Evolutionary conservation across 2,888 invertebrate genomes (phyloP), one percentile per base, ranked within the genome.

Genomic region (Drosophila kanekoi): DNA sequence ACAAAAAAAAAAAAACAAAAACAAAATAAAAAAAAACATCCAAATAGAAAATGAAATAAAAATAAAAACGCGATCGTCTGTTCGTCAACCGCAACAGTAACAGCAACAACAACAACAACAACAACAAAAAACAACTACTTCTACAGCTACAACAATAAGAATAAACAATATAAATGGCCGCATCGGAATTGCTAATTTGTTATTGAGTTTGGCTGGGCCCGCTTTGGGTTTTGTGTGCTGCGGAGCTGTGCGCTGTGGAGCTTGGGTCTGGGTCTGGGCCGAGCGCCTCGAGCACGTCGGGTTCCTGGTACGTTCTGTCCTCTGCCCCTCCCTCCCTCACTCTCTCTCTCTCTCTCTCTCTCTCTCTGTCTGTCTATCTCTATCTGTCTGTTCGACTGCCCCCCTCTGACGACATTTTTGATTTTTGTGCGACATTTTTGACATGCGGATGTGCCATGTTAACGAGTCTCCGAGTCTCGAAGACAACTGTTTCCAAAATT

Each of bases 151-250:
- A 68, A 76, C 72, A 84, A 81, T 79, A 70, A 84, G 81, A 84
- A 89, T 79, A 81, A 81, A 79, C 87, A 89, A 87, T 81, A 84
- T 87, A 85, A 87, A 87, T 87, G 85, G 77, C 77, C 89, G 85
- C 87, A 86, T 86, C 85, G 85, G 85, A 86, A 86, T 86, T 86
- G 85, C 89, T 89, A 86, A 86, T 86, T 86, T 87, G 87, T 77
- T 88, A 83, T 83, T 88, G 80, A 88, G 88, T 81, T 79, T 69
- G 53, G 64, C 41, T 65, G 54, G 51, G 54, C 64, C 75, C 63
- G 66, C 52, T 72, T 72, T 79, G 53, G 63, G 47, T 70, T 61
- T 49, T 52, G 52, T 59, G 49, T 40, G 40, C 40, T 65, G 52
- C 57, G 49, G 49, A 16, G 40, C 40, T 65, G 52, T 59, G 49